These are phyloP conservation scores for Leptatherina wallacei DNA, from an alignment of 2,797 vertebrate genomes.

Conservation along the genomic window DNA sequence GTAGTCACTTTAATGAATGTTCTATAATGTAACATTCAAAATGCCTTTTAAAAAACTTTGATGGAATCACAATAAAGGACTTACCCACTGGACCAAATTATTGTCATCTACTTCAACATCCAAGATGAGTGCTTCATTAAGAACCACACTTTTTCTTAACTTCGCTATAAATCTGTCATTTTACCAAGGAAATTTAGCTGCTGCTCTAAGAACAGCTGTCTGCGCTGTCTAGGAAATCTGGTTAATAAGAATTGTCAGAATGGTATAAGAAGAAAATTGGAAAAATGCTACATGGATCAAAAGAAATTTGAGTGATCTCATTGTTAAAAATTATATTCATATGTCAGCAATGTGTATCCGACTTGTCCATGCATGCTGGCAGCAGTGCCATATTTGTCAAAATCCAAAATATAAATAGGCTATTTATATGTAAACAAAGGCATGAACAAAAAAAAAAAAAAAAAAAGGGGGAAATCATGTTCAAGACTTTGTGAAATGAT, in stretches of 20 bases:
- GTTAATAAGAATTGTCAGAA: background rate
- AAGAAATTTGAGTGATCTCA: background rate
- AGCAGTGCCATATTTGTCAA: background rate
- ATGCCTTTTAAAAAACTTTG: background rate
- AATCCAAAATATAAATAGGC: background rate
- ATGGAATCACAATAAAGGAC: background rate
- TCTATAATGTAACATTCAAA: background rate
- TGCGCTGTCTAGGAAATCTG: background rate
- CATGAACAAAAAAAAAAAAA: background rate
- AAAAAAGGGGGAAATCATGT: background rate
- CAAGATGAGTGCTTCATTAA: no score
- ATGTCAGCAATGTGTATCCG: no score
- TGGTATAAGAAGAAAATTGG: background rate
- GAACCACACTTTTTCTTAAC: background rate
- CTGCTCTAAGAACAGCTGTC: background rate
- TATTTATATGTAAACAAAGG: background rate
- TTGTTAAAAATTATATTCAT: no score
- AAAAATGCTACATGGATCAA: no score
- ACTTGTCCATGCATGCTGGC: no score
- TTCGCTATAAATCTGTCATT: background rate
- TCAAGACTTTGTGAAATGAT: conserved; percentile 14
- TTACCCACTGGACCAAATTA: background rate
- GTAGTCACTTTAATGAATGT: no score
- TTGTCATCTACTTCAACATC: no score
- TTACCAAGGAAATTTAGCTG: background rate